phyloP scores from a whole-genome alignment of 1,140 invertebrate species.

The Drosophila tristis region DNA sequence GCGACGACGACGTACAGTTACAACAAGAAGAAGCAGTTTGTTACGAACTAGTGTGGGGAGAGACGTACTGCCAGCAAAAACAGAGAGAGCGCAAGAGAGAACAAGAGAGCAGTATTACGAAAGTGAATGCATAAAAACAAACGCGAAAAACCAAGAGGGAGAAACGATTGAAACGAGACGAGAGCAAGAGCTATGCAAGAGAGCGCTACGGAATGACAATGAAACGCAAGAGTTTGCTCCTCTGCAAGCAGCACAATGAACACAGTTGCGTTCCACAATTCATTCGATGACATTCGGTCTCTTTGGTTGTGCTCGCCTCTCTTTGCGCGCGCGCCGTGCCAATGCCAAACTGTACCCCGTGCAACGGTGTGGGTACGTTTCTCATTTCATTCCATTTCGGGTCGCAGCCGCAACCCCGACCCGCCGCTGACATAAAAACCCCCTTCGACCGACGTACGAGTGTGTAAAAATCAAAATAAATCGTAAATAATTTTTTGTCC shows the following conservation, averaged over 20 bases:
- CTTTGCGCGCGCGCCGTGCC: conserved; percentile 53
- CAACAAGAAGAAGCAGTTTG: conserved; percentile 78
- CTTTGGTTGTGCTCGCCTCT: background rate
- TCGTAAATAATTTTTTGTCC: conserved; percentile 81
- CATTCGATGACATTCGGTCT: conserved; percentile 31
- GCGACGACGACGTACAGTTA: conserved; percentile 34
- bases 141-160: conserved; percentile 55
- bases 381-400: conserved; percentile 58
- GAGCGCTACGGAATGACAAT: conserved; percentile 39
- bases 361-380: no score
- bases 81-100: conserved; percentile 43
- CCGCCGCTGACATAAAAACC: conserved; percentile 73
- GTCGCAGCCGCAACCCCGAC: conserved; percentile 35
- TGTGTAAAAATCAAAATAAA: conserved; percentile 76
- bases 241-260: conserved; percentile 25
- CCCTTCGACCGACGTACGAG: conserved; percentile 2
- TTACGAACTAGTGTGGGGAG: conserved; percentile 80
- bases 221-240: conserved; percentile 29
- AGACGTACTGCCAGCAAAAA: conserved; percentile 69
- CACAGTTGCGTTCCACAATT: conserved; percentile 65
- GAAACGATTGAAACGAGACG: conserved; percentile 31
- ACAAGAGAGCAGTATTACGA: conserved; percentile 58
- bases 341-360: conserved; percentile 70
- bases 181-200: conserved; percentile 20
- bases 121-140: conserved; percentile 71